Base-by-base conservation (phyloP, 2,888 invertebrate species). In the Callyntrura sp. region DNA sequence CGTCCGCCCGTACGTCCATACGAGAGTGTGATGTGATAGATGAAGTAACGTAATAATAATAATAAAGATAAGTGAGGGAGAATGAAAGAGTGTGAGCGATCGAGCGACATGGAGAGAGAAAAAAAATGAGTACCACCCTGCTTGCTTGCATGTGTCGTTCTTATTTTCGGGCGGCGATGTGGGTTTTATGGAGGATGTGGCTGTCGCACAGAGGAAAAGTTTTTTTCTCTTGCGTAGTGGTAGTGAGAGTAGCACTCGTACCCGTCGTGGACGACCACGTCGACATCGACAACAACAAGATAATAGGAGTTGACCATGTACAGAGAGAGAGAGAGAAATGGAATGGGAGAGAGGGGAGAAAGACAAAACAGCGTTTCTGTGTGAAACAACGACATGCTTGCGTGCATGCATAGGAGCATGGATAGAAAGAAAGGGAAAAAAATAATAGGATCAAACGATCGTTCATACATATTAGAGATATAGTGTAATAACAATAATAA, bases 51-150 rank as follows among this genome's bases (percentile, higher is more conserved):
- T 88, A 82, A 57, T 88, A 70, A 87, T 70, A 28, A 43, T 81
- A 60, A 81, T 60, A 9, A 70, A 35, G 35, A 23, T 62, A 82
- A 83, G 68, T 62, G 82, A 88, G 83, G 82, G 88, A 73, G 48
- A 78, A 78, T 65, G 81, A 87, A 81, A 79, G 81, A 79, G 28
- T 51, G 81, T 14, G 14, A 83, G 20, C 48, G 25, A 62, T 14
- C 11, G 79, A 65, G 43, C n/a, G n/a, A n/a, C n/a, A n/a, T n/a
- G n/a, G n/a, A n/a, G n/a, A n/a, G n/a, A n/a, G n/a, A n/a, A n/a
- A n/a, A n/a, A n/a, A n/a, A n/a, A n/a, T 70, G 81, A 68, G 88
- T 83, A 62, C 88, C 88, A 88, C 83, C 82, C 87, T 81, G 87
- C n/a, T 48, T 45, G 68, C 79, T 51, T 57, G 68, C 78, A 78